Base-by-base conservation (phyloP, 2,797 vertebrate genomes). In the Macropodus opercularis region DNA sequence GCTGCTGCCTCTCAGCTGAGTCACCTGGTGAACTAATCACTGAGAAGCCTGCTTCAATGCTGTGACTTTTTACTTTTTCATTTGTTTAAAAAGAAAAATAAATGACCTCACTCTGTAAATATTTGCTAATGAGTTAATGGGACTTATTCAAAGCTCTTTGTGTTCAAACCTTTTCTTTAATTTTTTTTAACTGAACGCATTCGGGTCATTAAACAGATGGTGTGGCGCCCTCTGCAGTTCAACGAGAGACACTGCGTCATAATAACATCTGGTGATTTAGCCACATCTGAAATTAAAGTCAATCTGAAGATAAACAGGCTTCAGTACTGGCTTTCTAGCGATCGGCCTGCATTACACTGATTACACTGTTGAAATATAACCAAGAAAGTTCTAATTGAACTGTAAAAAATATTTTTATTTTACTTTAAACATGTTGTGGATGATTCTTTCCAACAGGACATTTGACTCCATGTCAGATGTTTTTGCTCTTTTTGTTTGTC, bases 181-280 rank as follows among this genome's bases (percentile, higher is more conserved):
- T 42, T 14, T 0, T 3, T 35, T 15, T 44, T 8, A 21, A 40
- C 2, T 5, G 46, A 42, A 5, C 1, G 10, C 14, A 29, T 13
- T 26, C 12, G 18, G 26, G 11, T 10, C 2, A 11, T 14, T 22
- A 36, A 36, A 15, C 24, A 59, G 49, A 23, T 15, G 60, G 3
- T 78, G 46, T 15, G 50, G 69, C 62, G 13, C 84, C 79, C 0
- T 55, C 72, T 7, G 6, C 52, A 74, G 84, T 66, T 10, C 14
- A 11, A 35, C n/a, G n/a, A n/a, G n/a, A n/a, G n/a, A n/a, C n/a
- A n/a, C n/a, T n/a, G n/a, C n/a, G n/a, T n/a, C n/a, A n/a, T n/a
- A n/a, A n/a, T n/a, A n/a, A n/a, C n/a, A 18, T 21, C 40, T 41
- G 19, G 8, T 10, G 2, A 13, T 29, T 21, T 35, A 10, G 5